Evolutionary conservation across 2,888 invertebrate species (phyloP).

Genomic region (Chironomus riparius): DNA sequence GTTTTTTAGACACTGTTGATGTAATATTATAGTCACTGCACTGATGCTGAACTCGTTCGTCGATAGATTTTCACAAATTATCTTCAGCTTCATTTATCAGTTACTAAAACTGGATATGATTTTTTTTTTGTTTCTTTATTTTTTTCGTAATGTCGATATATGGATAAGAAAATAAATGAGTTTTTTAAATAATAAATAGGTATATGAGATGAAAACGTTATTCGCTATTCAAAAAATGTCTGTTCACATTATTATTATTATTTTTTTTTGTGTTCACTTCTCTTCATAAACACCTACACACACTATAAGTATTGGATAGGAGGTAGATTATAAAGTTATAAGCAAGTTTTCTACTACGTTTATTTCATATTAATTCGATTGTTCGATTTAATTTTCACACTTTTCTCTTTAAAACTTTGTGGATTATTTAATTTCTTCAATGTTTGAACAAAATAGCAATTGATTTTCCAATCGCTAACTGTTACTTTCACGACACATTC

Average conservation of each 20-base stretch:
- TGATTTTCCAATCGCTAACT: constrained; percentile 5
- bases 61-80: background rate
- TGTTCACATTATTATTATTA: background rate
- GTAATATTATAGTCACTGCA: background rate
- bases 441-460: constrained; percentile 19
- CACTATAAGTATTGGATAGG: background rate
- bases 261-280: background rate
- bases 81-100: background rate
- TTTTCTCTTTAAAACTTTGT: background rate
- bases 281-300: constrained; percentile 11
- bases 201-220: background rate
- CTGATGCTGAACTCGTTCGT: background rate
- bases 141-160: background rate
- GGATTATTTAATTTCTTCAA: background rate
- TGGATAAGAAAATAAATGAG: too few relatives aligned
- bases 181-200: too few relatives aligned
- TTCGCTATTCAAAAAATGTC: background rate
- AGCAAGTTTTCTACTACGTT: constrained; percentile 10
- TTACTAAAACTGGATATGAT: background rate
- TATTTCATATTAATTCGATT: background rate
- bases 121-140: too few relatives aligned
- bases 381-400: background rate
- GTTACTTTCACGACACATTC: constrained; percentile 2
- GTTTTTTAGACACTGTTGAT: too few relatives aligned
- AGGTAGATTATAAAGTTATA: background rate